These are phyloP conservation scores for Argyrosomus regius DNA, from an alignment of 2,797 vertebrate genomes.

Conservation along the genomic window DNA sequence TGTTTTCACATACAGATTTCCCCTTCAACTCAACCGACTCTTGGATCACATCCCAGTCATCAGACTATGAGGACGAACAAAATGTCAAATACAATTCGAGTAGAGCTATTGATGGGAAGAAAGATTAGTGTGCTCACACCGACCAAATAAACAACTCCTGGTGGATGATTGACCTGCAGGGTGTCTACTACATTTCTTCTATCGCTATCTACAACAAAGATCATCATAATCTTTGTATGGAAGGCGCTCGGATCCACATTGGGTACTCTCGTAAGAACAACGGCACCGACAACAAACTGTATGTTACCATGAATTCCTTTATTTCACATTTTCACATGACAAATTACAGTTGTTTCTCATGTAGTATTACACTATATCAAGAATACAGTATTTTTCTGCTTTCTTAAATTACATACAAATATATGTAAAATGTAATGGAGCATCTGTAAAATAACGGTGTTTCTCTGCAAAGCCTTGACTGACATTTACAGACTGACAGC, in stretches of 20 bases:
- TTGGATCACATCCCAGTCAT: no score
- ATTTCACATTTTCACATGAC: slow-evolving; percentile 1
- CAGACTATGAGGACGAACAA: no score
- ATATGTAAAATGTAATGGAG: slow-evolving; percentile 12
- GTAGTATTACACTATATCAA: no score
- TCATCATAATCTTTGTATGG: no score
- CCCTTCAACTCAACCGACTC: no score
- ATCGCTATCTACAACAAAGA: neutral
- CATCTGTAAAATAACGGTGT: no score
- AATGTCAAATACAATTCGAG: neutral
- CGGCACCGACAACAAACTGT: neutral
- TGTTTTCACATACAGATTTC: no score
- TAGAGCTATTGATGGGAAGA: slow-evolving; percentile 10
- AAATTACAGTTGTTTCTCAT: no score
- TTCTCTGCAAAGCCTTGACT: no score
- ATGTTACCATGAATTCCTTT: slow-evolving; percentile 4
- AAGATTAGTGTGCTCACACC: slow-evolving; percentile 27
- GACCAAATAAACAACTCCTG: accelerated
- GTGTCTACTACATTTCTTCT: slow-evolving; percentile 7
- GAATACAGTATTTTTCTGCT: no score
- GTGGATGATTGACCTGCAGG: slow-evolving; percentile 35
- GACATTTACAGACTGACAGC: no score
- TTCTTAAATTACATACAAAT: no score
- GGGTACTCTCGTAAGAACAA: neutral
- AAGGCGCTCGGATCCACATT: slow-evolving; percentile 12